Percentiles rank a stretch among this genome's conserved stretches.
Evolutionary conservation across 2,888 invertebrate species (phyloP).

Genomic region (Trisateles emortualis): DNA sequence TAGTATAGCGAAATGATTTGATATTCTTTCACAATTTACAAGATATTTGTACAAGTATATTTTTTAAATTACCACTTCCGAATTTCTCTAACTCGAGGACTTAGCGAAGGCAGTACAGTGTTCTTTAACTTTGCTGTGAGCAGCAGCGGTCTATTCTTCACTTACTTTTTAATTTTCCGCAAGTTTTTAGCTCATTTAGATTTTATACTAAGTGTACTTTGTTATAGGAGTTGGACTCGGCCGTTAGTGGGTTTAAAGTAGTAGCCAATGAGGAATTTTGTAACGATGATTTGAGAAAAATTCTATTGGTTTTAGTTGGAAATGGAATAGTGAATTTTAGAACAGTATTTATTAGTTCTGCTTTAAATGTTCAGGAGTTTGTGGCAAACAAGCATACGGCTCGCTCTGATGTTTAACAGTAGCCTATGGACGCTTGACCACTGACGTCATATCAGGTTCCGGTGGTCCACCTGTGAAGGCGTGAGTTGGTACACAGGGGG

Average conservation of each 20-base stretch:
- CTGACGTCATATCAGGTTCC: too few species aligned
- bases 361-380: too few species aligned
- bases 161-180: constrained; percentile 74
- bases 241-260: constrained; percentile 37
- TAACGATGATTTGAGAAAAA: constrained; percentile 12
- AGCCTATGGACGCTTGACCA: too few species aligned
- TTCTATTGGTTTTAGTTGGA: neutral
- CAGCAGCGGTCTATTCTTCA: constrained; percentile 71
- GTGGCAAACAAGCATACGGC: too few species aligned
- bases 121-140: constrained; percentile 66
- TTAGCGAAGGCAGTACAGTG: constrained; percentile 49
- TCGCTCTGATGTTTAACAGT: too few species aligned
- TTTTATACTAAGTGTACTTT: constrained; percentile 55
- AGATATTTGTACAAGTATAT: too few species aligned
- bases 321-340: neutral
- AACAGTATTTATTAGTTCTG: too few species aligned
- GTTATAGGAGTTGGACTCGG: constrained; percentile 41
- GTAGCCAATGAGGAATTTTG: constrained; percentile 30
- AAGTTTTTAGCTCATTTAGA: constrained; percentile 76
- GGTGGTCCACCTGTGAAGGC: too few species aligned
- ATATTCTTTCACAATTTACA: too few species aligned
- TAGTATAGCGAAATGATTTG: too few species aligned
- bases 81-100: constrained; percentile 23
- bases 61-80: constrained; percentile 41
- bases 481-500: too few species aligned